Evolutionary conservation across 2,113 vertebrate genomes (phyloP).

Genomic region (Percina caprodes): DNA sequence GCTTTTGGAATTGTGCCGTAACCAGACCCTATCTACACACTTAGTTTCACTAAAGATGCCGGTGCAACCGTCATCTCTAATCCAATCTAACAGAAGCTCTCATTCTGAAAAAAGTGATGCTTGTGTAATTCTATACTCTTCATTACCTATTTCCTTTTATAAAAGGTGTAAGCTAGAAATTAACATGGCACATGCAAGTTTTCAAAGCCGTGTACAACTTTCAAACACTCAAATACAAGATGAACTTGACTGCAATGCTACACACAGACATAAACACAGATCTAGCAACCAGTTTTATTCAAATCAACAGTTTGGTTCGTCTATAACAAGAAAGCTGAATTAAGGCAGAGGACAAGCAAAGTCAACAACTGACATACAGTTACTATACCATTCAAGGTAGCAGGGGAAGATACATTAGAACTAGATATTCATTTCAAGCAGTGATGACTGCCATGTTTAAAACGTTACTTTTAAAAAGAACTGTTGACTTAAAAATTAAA

Average conservation of each 20-base stretch:
- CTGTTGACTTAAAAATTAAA: too few species aligned
- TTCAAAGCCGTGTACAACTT: not conserved
- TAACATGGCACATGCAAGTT: not conserved
- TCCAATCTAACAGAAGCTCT: not conserved
- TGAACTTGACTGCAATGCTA: not conserved
- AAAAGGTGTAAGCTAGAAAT: not conserved
- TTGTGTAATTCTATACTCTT: not conserved
- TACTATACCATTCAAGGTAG: not conserved
- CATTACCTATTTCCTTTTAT: not conserved
- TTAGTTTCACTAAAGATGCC: slow-evolving; percentile 10
- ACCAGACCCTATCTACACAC: not conserved
- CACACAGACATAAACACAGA: not conserved
- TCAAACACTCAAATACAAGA: not conserved
- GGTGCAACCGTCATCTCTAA: slow-evolving; percentile 13
- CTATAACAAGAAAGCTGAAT: not conserved
- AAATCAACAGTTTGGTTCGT: not conserved
- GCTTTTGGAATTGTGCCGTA: not conserved
- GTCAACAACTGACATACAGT: not conserved
- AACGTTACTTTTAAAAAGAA: not conserved
- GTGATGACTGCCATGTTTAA: not conserved
- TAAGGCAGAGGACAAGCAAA: not conserved
- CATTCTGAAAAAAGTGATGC: not conserved
- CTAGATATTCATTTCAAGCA: not conserved
- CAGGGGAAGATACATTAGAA: not conserved
- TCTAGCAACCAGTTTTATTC: not conserved